Evolutionary conservation across 2,797 vertebrate species (phyloP).

Genomic region (Gobionotothen gibberifrons): DNA sequence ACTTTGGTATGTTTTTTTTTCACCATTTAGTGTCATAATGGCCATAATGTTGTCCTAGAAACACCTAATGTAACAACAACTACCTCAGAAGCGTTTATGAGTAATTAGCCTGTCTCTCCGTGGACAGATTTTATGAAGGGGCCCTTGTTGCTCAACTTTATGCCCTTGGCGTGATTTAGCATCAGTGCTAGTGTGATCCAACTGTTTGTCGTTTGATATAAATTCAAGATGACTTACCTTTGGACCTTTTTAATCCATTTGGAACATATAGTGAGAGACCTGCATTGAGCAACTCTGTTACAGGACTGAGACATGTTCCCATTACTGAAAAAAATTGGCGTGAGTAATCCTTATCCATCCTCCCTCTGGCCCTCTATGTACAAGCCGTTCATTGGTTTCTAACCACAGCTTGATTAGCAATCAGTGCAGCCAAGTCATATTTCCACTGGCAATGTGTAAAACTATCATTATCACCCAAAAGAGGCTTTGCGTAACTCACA

Average conservation of each 20-base stretch:
- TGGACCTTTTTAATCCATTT: no score
- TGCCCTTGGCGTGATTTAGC: no score
- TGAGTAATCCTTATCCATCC: slow-evolving; percentile 1
- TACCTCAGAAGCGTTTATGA: no score
- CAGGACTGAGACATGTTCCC: background rate
- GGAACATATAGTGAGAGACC: background rate
- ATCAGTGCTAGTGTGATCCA: no score
- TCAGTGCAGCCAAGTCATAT: slow-evolving; percentile 2
- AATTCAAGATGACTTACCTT: background rate
- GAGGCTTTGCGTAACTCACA: background rate
- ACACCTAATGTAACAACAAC: no score
- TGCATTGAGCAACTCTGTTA: background rate
- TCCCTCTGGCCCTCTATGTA: background rate
- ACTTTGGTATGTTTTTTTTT: no score
- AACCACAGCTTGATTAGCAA: slow-evolving; percentile 29
- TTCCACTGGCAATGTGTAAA: slow-evolving; percentile 28
- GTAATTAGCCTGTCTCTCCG: no score
- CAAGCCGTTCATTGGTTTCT: slow-evolving; percentile 36
- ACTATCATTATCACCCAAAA: slow-evolving; percentile 2
- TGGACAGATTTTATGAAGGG: no score
- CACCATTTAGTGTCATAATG: no score
- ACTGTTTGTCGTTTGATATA: no score
- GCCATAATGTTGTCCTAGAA: no score
- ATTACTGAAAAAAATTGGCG: slow-evolving; percentile 14
- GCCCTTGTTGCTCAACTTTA: no score